These are phyloP conservation scores for Caenorhabditis japonica DNA, from an alignment of 2,888 invertebrate genomes.

Conservation along the genomic window DNA sequence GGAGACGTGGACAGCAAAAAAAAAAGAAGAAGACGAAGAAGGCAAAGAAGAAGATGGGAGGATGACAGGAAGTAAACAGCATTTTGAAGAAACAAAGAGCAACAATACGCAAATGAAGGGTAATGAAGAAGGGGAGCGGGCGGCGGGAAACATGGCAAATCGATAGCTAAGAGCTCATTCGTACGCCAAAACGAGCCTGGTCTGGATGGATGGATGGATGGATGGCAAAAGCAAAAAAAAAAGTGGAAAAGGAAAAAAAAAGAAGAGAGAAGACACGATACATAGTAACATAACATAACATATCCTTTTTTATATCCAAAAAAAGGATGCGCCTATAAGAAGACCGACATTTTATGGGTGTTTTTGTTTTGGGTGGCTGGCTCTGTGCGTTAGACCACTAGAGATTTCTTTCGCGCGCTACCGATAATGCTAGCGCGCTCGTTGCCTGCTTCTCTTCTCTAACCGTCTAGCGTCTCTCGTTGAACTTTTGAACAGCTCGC, in stretches of 20 bases:
- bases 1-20: constrained; percentile 7
- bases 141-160: constrained; percentile 1
- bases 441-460: too few relatives aligned
- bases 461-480: too few relatives aligned
- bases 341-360: too few relatives aligned
- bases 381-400: too few relatives aligned
- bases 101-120: constrained; percentile 45
- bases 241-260: not conserved
- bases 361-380: too few relatives aligned
- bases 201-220: constrained; percentile 3
- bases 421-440: too few relatives aligned
- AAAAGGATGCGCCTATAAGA: constrained; percentile 27
- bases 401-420: too few relatives aligned
- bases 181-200: constrained; percentile 31
- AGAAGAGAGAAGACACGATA: not conserved
- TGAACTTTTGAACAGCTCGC: too few relatives aligned
- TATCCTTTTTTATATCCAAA: too few relatives aligned
- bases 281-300: too few relatives aligned
- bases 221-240: not conserved
- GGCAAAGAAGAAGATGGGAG: too few relatives aligned
- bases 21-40: too few relatives aligned
- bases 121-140: constrained; percentile 36
- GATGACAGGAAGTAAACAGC: constrained; percentile 16
- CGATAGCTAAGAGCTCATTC: constrained; percentile 50
- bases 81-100: constrained; percentile 44